Conservation (phyloP, 1,140 invertebrate species). For the Danaus plexippus region DNA sequence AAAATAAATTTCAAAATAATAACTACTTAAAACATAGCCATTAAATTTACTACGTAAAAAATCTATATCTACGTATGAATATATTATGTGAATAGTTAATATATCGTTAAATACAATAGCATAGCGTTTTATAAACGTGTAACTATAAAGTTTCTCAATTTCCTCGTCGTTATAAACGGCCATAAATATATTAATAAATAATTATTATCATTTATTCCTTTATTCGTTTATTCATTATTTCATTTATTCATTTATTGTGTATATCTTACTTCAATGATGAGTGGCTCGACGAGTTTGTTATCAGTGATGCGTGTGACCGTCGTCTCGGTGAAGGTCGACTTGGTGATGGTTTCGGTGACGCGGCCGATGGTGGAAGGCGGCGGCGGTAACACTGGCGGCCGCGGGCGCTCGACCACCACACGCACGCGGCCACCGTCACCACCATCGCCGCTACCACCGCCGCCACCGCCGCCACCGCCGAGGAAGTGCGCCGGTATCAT, state of each 20-base stretch:
- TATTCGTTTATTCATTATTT: too few species aligned
- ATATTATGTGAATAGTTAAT: too few species aligned
- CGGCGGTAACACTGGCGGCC: conserved; percentile 80
- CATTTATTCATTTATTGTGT: not conserved
- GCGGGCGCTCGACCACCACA: conserved; percentile 72
- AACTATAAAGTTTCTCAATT: too few species aligned
- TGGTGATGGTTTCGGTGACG: conserved; percentile 93
- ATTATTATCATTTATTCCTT: too few species aligned
- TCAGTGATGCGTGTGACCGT: conserved; percentile 93
- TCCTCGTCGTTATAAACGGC: too few species aligned
- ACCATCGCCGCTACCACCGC: conserved; percentile 26
- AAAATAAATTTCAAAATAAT: too few species aligned
- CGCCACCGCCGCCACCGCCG: conserved; percentile 40
- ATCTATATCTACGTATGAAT: too few species aligned
- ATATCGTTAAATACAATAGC: too few species aligned
- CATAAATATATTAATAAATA: too few species aligned
- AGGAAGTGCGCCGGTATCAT: conserved; percentile 93
- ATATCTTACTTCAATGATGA: conserved; percentile 86
- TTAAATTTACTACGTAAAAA: too few species aligned
- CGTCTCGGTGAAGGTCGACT: conserved; percentile 94
- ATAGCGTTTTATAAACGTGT: too few species aligned
- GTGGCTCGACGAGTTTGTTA: conserved; percentile 85
- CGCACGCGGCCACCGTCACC: conserved; percentile 43
- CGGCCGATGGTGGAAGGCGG: conserved; percentile 85
- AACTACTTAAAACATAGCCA: too few species aligned